phyloP scores from a whole-genome alignment of 2,113 vertebrate genomes.

The Rhinolophus sinicus region DNA sequence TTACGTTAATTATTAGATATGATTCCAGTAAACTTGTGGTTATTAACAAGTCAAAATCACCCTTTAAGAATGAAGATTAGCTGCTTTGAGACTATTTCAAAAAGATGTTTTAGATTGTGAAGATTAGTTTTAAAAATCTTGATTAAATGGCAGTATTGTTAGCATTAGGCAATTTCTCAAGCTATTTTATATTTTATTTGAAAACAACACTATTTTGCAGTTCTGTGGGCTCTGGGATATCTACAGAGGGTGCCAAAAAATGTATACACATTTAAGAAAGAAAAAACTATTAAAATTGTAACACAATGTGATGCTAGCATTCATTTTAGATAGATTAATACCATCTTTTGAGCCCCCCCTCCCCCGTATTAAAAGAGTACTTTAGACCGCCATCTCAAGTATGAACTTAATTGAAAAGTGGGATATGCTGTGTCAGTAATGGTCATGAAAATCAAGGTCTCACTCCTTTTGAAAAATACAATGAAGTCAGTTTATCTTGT shows the following conservation, averaged over 20 bases:
- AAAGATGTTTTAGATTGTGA: slow-evolving; percentile 25
- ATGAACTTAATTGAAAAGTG: slow-evolving; percentile 12
- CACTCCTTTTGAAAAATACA: not conserved
- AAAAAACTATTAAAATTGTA: too few species aligned
- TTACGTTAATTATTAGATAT: not conserved
- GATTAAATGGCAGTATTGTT: not conserved
- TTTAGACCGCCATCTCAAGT: not conserved
- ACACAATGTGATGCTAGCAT: too few species aligned
- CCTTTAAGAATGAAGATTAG: not conserved
- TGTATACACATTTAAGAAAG: too few species aligned
- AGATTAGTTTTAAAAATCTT: not conserved
- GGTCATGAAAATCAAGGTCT: not conserved
- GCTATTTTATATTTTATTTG: not conserved
- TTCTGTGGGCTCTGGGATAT: not conserved
- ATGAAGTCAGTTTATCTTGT: not conserved
- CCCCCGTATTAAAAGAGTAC: not conserved
- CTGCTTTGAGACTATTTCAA: not conserved
- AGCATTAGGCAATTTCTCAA: not conserved
- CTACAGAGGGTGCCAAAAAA: too few species aligned
- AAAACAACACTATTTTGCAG: not conserved
- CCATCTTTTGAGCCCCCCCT: too few species aligned
- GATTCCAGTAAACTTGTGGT: not conserved
- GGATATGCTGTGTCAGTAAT: not conserved
- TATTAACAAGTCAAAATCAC: slow-evolving; percentile 8
- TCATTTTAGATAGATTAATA: too few species aligned